Conservation (phyloP, 2,113 vertebrate genomes). For the Hydrolagus affinis region DNA sequence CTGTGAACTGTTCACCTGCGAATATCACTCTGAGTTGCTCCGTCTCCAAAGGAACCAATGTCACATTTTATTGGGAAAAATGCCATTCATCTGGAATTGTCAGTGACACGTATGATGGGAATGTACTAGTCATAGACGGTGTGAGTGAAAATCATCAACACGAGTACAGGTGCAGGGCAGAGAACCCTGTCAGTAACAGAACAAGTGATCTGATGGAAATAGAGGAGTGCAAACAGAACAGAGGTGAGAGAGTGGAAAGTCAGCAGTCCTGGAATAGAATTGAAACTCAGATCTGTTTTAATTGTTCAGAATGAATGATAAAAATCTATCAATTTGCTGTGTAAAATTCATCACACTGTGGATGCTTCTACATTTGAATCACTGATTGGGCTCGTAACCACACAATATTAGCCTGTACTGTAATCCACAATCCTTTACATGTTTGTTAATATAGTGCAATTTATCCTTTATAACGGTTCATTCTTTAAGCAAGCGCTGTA, state of each 20-base stretch:
- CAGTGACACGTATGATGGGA: not conserved
- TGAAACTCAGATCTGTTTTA: too few relatives aligned
- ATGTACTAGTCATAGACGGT: not conserved
- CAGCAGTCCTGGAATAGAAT: not conserved
- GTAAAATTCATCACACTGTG: too few relatives aligned
- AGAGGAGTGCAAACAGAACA: not conserved
- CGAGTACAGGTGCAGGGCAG: not conserved
- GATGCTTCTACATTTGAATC: too few relatives aligned
- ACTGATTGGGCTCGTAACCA: too few relatives aligned
- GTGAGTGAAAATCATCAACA: not conserved
- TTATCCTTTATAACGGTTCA: too few relatives aligned
- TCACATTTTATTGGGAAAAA: conserved; percentile 18
- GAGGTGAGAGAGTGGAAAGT: not conserved
- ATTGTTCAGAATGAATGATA: too few relatives aligned
- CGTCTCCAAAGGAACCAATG: not conserved
- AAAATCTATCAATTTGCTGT: too few relatives aligned
- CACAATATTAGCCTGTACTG: too few relatives aligned
- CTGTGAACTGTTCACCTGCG: not conserved
- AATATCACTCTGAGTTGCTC: not conserved
- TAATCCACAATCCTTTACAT: too few relatives aligned
- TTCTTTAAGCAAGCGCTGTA: too few relatives aligned
- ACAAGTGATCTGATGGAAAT: not conserved
- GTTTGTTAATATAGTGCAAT: too few relatives aligned
- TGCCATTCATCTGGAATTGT: not conserved
- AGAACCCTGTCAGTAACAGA: not conserved